Base-by-base conservation (phyloP, 2,113 vertebrate species). In the Toxotes jaculatrix region DNA sequence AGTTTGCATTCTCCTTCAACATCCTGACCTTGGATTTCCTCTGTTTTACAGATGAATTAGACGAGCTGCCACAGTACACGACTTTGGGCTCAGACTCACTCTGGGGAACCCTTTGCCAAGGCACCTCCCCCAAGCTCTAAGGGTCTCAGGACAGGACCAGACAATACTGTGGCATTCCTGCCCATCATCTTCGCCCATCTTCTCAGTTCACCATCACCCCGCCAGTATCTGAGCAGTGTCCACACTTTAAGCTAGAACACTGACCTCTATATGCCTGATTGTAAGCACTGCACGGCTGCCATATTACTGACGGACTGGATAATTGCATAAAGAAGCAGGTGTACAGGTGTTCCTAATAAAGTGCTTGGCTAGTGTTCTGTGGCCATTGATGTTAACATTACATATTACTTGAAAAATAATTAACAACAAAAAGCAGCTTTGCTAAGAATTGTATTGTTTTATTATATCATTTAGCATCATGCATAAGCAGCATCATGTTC, bases 1-100 rank as follows among this genome's bases (percentile, higher is more conserved):
- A n/a, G 32, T 57, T 68, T 21, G 40, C 5, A 1, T 42, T 32
- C 27, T 63, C 51, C 1, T 55, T 38, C 23, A 63, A 19, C 32
- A 21, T 45, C 11, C 70, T 90, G 59, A 89, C 55, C 27, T 21
- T 40, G 47, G 1, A 6, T 77, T 70, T 73, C 21, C 21, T 61
- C 1, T 75, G 11, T 79, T 79, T 79, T 79, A 21, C 80, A 89
- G 89, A 87, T 0, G 91, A 92, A 1, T 2, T 73, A 82, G 91
- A 93, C 0, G 87, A 89, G 0, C 0, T 19, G 0, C 84, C 82
- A 0, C 80, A 62, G 9, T 93, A 93, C 85, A 91, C 67, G 17
- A 86, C 38, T 4, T n/a, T 93, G 86, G 47, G 38, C 32, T 1
- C 83, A 36, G 77, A 73, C 1, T n/a, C 36, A 59, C 0, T 69